Conservation (phyloP, 1,140 invertebrate species). For the Scylla paramamosain region DNA sequence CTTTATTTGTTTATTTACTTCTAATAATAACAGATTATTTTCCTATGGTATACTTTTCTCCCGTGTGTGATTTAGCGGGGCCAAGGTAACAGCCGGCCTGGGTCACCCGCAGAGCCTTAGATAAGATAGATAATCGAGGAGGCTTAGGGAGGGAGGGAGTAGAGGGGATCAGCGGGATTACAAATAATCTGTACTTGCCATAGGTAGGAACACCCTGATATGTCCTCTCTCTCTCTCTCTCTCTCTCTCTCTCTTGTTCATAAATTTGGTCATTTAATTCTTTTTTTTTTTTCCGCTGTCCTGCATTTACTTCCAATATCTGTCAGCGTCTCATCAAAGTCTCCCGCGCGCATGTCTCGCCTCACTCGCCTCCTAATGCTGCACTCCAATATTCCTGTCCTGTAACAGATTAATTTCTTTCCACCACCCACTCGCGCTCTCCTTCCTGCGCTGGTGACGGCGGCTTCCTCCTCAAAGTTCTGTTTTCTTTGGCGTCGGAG, state of each 20-base stretch:
- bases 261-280: no score
- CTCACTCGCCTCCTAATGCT: neutral
- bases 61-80: neutral
- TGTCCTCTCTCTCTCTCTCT: neutral
- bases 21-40: no score
- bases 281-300: neutral
- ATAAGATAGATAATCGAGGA: conserved; percentile 14
- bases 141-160: neutral
- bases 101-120: neutral
- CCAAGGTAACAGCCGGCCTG: neutral
- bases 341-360: neutral
- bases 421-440: neutral
- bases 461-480: neutral
- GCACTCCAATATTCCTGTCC: neutral
- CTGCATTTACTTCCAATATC: neutral
- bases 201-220: neutral
- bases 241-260: neutral
- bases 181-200: neutral
- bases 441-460: neutral
- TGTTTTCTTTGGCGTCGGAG: neutral
- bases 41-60: no score
- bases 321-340: neutral
- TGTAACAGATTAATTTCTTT: neutral
- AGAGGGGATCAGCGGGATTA: neutral
- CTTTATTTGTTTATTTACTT: no score